Base-by-base conservation (phyloP, 53 echinoderm and acorn worm genomes). In the Paelopatides confundens region DNA sequence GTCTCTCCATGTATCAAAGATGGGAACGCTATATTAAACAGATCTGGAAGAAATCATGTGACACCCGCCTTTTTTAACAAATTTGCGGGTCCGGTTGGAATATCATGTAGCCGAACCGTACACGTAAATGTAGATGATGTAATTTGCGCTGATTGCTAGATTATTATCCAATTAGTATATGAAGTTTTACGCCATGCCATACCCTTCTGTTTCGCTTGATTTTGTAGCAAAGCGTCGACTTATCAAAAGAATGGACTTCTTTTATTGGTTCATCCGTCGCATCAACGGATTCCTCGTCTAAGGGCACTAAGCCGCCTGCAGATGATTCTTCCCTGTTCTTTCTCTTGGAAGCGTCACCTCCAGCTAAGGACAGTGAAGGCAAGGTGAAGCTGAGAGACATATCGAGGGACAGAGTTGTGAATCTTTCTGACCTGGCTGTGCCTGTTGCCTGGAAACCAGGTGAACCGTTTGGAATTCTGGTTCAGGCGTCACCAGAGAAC, bases 361-460 rank as follows among this genome's bases (percentile, higher is more conserved):
- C 96, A 6, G 87, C 93, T 64, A 91, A 82, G 53, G 96, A 95
- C 65, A 89, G 71, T 30, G 89, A 94, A 12, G 96, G 96, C 4
- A 91, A 89, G 15, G 85, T 93, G 12, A 85, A 85, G 49, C 89
- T 95, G 14, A 92, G 94, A 52, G 92, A 92, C 54, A 93, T 98
- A 12, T 87, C 92, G 4, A 66, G 88, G 49, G 95, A 95, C 32
- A 69, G 89, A 5, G 95, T 94, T n/a, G 95, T 98, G 54, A 98
- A 95, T 53, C 91, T 98, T 51, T 93, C 98, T 2, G 94, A 89
- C 32, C 78, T 98, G 81, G 93, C 98, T 38, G 92, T 87, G 13
- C 98, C 98, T 1, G 76, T 98, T 21, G 98, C 98, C 9, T 98
- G 98, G 98, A 95, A 92, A 54, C 93, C 98, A 3, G 98, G 98